phyloP scores from a whole-genome alignment of 1,140 invertebrate species.

The Drosophila pandora region DNA sequence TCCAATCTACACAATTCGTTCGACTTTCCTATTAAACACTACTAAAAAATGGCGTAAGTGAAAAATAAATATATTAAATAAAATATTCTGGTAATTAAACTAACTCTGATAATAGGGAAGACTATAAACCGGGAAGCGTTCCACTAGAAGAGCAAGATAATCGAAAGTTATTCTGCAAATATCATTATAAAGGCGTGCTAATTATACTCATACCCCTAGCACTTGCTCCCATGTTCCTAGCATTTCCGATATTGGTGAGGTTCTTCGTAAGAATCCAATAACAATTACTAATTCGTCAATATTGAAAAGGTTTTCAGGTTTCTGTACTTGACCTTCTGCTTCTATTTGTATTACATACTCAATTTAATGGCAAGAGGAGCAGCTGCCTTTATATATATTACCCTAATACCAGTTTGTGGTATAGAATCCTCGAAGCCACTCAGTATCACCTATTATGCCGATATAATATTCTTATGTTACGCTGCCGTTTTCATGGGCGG shows the following conservation, averaged over 20 bases:
- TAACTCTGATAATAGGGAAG: conserved; percentile 5
- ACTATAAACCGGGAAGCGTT: conserved; percentile 50
- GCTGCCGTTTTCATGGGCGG: conserved; percentile 36
- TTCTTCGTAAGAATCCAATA: not conserved
- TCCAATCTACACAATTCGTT: not conserved
- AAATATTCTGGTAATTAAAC: not conserved
- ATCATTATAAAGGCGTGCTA: conserved; percentile 58
- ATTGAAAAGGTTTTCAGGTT: conserved; percentile 35
- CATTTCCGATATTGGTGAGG: conserved; percentile 23
- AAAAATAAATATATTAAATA: not conserved
- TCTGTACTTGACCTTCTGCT: conserved; percentile 27
- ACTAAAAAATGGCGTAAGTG: not conserved
- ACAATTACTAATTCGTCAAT: too few relatives aligned
- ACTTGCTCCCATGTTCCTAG: conserved; percentile 37
- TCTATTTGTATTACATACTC: conserved; percentile 49
- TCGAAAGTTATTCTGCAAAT: conserved; percentile 50
- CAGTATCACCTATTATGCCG: conserved; percentile 33
- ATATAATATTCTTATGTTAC: conserved; percentile 40
- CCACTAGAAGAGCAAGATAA: conserved; percentile 38
- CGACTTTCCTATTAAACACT: not conserved
- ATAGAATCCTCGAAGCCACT: conserved; percentile 21
- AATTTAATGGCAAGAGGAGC: conserved; percentile 53
- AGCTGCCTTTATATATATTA: conserved; percentile 51
- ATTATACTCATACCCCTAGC: conserved; percentile 40
- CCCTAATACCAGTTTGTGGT: conserved; percentile 40